Base-by-base conservation (phyloP, 92 coral and sea anemone genomes). In the Actinernus sp. region DNA sequence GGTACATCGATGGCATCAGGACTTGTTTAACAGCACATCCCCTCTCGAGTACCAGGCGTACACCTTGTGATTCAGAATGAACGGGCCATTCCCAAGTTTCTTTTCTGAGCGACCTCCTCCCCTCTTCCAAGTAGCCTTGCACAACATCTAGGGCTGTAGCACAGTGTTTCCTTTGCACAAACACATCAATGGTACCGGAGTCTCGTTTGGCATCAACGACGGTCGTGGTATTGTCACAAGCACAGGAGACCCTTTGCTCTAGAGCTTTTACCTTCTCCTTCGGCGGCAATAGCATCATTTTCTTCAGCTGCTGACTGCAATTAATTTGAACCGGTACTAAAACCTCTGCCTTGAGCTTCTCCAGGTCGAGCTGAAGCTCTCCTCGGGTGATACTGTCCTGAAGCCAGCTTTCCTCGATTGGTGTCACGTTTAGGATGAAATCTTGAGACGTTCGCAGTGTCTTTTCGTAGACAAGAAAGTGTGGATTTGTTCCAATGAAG, bases 391-490 rank as follows among this genome's bases (percentile, higher is more conserved):
- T 69, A 60, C 65, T 76, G 36, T 93, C 97, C 25, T 67, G 70
- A 1, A 93, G 68, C 97, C 97, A 93, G 12, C 57, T 76, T 31
- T 81, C 63, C 40, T 90, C 81, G 26, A 93, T 82, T 8, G 98
- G 97, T 0, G 97, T 93, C 1, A 82, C 70, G 26, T 91, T 93
- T 36, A 93, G 55, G 14, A 77, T 78, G 60, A 79, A 93, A 34
- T 86, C 97, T 31, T 78, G 91, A 27, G 88, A 73, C 1, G 98
- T 82, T 51, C 83, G 80, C 48, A 87, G 77, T 39, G 84, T 45
- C 71, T 93, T 84, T 55, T 90, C 94, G 73, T 81, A 93, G 36
- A 93, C 86, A 37, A 90, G 82, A 63, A 92, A 90, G 48, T 75
- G 68, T 19, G 98, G 98, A 14, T 73, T 69, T 14, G 66, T 45